Base-by-base conservation (phyloP, 2,797 vertebrate genomes). In the Poecilia gillii region DNA sequence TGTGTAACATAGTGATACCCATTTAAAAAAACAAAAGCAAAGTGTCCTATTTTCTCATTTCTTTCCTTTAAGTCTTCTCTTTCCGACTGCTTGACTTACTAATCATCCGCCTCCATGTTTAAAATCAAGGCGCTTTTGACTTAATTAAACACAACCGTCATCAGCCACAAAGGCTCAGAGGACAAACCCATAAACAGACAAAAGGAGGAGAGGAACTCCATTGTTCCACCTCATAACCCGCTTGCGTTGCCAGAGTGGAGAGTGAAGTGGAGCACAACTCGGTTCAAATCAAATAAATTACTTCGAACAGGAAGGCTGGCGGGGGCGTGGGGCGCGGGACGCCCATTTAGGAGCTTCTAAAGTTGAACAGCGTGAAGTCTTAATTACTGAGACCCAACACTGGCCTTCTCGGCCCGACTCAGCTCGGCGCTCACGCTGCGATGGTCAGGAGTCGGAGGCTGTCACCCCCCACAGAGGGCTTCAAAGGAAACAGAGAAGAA, bases 341-440 rank as follows among this genome's bases (percentile, higher is more conserved):
- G 90, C 87, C 89, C 88, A 82, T 92, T 94, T 93, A 90, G 90
- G 87, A 90, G 93, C 92, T 91, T 94, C 93, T 94, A 94, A 93
- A 95, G 94, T 88, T 82, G 80, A 91, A 79, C 95, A 94, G 95
- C 95, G 80, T 95, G 95, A 94, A 89, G 94, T 92, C 93, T 94
- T 95, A 95, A 96, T 96, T 96, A 96, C 90, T 87, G 91, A 92
- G 95, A 92, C 90, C 94, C 93, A 94, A 87, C 85, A 76, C 90
- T 85, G 92, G 89, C 90, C 91, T 82, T 82, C 16, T 71, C 91
- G 79, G 87, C 6, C 51, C 8, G 51, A 11, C 11, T 13, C 3
- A 12, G 83, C 14, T 70, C 91, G 79, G 87, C 6, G 41, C 87
- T 94, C 94, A 92, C 16, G 91, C 94, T 93, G 95, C 11, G 92